Conservation (phyloP, 2,888 invertebrate species). For the Meandrusa payeni region DNA sequence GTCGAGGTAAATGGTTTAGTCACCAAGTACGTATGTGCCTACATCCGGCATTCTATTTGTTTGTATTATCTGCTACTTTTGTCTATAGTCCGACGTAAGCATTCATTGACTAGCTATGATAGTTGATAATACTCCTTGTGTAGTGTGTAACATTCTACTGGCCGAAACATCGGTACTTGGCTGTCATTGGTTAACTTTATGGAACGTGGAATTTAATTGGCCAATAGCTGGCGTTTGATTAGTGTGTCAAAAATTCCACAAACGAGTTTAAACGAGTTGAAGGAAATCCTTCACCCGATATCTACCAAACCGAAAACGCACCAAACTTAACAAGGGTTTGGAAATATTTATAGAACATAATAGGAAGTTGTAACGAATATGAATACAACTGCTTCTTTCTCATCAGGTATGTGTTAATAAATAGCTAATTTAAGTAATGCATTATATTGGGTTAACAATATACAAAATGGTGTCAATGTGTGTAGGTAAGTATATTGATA, state of each 20-base stretch:
- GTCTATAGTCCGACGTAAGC: constrained; percentile 3
- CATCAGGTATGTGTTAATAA: constrained; percentile 39
- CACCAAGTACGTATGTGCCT: no score
- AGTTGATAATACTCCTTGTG: no score
- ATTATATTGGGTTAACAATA: no score
- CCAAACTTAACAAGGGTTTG: constrained; percentile 11
- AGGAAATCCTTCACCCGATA: constrained; percentile 19
- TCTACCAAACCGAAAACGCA: constrained; percentile 23
- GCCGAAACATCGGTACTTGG: not conserved
- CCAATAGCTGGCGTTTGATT: constrained; percentile 10
- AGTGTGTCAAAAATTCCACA: constrained; percentile 22
- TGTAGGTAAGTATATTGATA: no score
- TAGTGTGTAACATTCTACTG: constrained; percentile 2
- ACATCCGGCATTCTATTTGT: no score
- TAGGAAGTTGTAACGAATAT: constrained; percentile 25
- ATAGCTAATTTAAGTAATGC: no score
- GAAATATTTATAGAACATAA: constrained; percentile 2
- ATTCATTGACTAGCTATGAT: no score
- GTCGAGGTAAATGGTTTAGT: no score
- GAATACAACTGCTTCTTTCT: constrained; percentile 40
- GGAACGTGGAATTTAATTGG: not conserved
- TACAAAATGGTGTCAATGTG: constrained; percentile 17
- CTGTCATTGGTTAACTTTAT: constrained; percentile 9
- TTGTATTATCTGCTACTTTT: not conserved
- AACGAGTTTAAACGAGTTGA: constrained; percentile 32